phyloP scores from a whole-genome alignment of 2,888 invertebrate species.

The Hipparchia semele region DNA sequence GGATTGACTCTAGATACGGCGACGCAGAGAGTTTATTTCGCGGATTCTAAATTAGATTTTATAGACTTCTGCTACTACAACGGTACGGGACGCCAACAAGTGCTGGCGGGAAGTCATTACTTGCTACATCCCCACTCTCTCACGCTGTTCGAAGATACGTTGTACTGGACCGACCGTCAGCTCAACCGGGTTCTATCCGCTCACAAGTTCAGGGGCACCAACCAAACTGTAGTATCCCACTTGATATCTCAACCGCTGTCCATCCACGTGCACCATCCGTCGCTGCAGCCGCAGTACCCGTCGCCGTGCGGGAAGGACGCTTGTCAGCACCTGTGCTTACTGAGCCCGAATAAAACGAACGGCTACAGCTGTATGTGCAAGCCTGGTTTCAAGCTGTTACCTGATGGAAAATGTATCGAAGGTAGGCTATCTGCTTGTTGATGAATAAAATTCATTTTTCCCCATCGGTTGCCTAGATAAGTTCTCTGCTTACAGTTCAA shows the following conservation, averaged over 20 bases:
- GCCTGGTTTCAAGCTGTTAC: constrained; percentile 89
- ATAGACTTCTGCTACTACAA: constrained; percentile 99
- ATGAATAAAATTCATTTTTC: background rate
- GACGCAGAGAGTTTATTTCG: constrained; percentile 96
- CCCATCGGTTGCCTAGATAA: background rate
- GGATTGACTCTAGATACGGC: constrained; percentile 98
- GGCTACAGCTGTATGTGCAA: constrained; percentile 96
- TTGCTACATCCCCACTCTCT: constrained; percentile 97
- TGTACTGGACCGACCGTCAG: constrained; percentile 98
- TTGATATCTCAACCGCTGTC: constrained; percentile 97
- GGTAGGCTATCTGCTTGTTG: constrained; percentile 50
- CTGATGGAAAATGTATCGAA: constrained; percentile 89
- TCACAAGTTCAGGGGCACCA: constrained; percentile 95
- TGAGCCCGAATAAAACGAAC: constrained; percentile 88
- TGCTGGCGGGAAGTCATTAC: constrained; percentile 94
- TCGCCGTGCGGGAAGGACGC: constrained; percentile 87
- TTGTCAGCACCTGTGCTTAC: constrained; percentile 96
- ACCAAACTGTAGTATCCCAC: constrained; percentile 97
- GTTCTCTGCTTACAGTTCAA: no score
- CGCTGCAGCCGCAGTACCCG: constrained; percentile 91
- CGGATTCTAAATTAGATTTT: constrained; percentile 98
- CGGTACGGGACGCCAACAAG: constrained; percentile 94
- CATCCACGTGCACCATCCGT: constrained; percentile 97
- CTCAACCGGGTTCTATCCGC: constrained; percentile 94
- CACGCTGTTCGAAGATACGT: constrained; percentile 96